Percentiles rank a stretch among this genome's conserved stretches.
phyloP scores from a whole-genome alignment of 1,140 invertebrate genomes.

The Anadara kagoshimensis region DNA sequence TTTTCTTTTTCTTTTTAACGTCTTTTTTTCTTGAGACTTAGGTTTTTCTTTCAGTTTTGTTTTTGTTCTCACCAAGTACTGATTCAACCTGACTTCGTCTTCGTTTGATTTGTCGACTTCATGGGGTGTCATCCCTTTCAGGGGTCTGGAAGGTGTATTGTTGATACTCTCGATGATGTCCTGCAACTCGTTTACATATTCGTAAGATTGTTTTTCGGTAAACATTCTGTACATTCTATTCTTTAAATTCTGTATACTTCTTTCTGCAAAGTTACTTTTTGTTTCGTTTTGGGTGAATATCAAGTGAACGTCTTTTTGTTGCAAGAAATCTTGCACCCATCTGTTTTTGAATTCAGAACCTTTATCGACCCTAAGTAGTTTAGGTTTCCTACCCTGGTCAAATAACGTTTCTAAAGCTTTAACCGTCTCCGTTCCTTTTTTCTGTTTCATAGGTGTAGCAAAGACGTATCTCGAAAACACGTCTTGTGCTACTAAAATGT shows the following conservation, averaged over 20 bases:
- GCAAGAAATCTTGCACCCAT: constrained; percentile 19
- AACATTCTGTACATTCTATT: constrained; percentile 29
- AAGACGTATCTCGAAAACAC: constrained; percentile 3
- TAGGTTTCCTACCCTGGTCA: constrained; percentile 8
- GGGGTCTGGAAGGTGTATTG: background rate
- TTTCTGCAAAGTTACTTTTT: constrained; percentile 30
- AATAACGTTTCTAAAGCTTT: constrained; percentile 16
- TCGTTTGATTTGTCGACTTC: constrained; percentile 8
- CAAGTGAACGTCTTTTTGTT: constrained; percentile 4
- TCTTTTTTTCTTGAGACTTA: too few relatives aligned
- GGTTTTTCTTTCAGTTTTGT: background rate
- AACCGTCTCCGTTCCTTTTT: background rate
- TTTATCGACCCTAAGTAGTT: constrained; percentile 22
- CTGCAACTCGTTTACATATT: constrained; percentile 14
- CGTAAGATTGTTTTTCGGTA: constrained; percentile 9
- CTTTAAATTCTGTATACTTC: constrained; percentile 21
- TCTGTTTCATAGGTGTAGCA: background rate
- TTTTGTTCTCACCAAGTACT: background rate
- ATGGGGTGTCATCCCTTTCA: background rate
- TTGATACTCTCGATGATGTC: constrained; percentile 14
- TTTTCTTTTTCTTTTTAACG: background rate
- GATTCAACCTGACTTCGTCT: background rate
- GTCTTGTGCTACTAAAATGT: background rate
- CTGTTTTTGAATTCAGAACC: constrained; percentile 33
- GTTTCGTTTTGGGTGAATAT: constrained; percentile 25